These are phyloP conservation scores for Drosophila pseudoobscura DNA, from an alignment of 1,140 invertebrate species.

Conservation along the genomic window DNA sequence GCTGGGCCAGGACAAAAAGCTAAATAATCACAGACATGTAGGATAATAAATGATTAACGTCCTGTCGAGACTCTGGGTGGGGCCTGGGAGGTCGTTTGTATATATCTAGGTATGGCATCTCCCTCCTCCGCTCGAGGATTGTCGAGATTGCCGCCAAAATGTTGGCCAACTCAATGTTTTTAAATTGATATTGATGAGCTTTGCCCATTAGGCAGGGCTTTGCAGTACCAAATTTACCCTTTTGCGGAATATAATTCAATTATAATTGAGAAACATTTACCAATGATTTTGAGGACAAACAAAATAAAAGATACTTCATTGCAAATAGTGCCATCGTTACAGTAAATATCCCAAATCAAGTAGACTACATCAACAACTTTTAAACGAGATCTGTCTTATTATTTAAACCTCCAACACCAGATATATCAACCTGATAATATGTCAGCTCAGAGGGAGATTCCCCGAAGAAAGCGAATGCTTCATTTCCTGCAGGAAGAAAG, in stretches of 20 bases:
- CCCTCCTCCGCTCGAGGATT: neutral
- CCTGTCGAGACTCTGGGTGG: conserved; percentile 9
- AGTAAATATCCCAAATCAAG: neutral
- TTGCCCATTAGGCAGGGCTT: conserved; percentile 8
- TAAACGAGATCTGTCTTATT: conserved; percentile 15
- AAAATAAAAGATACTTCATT: neutral
- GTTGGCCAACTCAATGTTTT: conserved; percentile 33
- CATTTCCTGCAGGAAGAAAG: neutral
- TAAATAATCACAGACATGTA: conserved; percentile 78
- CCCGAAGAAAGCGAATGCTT: neutral
- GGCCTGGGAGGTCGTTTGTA: conserved; percentile 49
- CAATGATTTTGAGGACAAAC: neutral
- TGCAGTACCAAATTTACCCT: neutral
- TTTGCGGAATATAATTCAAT: neutral
- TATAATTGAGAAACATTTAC: conserved; percentile 2
- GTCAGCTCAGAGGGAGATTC: neutral
- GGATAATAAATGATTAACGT: conserved; percentile 82
- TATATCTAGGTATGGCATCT: conserved; percentile 16
- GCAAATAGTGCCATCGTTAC: no score
- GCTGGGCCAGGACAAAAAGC: conserved; percentile 61
- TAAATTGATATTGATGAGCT: conserved; percentile 59
- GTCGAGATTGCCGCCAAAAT: conserved; percentile 7
- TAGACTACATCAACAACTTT: neutral
- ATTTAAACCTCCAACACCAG: conserved; percentile 17
- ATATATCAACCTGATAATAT: neutral